Percentiles rank a stretch among this genome's conserved stretches.
Evolutionary conservation across 1,140 invertebrate species (phyloP).

Genomic region (Choristoneura fumiferana): DNA sequence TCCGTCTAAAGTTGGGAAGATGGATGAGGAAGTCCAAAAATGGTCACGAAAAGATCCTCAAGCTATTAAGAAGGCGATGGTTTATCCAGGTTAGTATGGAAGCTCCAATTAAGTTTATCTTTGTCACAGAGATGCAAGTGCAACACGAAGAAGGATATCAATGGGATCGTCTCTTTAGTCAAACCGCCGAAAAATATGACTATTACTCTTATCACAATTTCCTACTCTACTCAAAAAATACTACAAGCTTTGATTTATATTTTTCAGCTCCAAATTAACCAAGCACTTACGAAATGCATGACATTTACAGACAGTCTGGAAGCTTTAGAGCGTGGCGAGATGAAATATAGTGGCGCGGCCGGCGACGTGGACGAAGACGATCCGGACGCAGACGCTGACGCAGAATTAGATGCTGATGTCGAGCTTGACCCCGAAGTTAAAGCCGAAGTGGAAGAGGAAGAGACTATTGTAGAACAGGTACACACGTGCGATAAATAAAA

Average conservation of each 20-base stretch:
- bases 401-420: slow-evolving; percentile 64
- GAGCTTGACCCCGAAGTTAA: slow-evolving; percentile 73
- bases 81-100: slow-evolving; percentile 84
- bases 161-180: too few relatives aligned
- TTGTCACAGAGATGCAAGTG: too few relatives aligned
- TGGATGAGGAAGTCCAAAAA: slow-evolving; percentile 98
- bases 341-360: slow-evolving; percentile 84
- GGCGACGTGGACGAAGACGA: slow-evolving; percentile 78
- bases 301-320: slow-evolving; percentile 88
- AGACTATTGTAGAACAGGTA: slow-evolving; percentile 60
- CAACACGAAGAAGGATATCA: too few relatives aligned
- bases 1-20: slow-evolving; percentile 94
- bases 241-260: too few relatives aligned
- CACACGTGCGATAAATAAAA: too few relatives aligned
- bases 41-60: slow-evolving; percentile 96
- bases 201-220: too few relatives aligned
- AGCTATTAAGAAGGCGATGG: slow-evolving; percentile 92
- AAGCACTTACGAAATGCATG: too few relatives aligned
- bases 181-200: too few relatives aligned
- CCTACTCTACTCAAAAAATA: too few relatives aligned
- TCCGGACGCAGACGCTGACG: slow-evolving; percentile 69
- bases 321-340: slow-evolving; percentile 89
- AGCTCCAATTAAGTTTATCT: background rate
- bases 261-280: too few relatives aligned
- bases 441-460: slow-evolving; percentile 66